A percentile compares a stretch with the other conserved stretches of the same genome.
Evolutionary conservation across 2,888 invertebrate species (phyloP).

Genomic region (Ormyrus rosae): DNA sequence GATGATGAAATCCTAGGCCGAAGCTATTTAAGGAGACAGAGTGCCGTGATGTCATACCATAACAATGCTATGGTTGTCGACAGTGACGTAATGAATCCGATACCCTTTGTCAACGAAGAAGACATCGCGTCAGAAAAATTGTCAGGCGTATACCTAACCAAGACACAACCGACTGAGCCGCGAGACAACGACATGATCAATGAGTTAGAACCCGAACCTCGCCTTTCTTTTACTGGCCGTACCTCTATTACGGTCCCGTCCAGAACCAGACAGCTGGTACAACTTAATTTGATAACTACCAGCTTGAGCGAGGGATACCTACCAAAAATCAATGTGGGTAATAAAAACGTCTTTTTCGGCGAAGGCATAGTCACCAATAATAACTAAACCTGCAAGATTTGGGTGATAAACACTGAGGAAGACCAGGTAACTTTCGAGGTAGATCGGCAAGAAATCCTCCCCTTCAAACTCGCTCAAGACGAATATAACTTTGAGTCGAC

Average conservation of each 20-base stretch:
- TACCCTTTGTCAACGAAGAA: not conserved
- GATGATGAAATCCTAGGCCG: too few relatives aligned
- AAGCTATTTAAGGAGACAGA: too few relatives aligned
- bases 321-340: not conserved
- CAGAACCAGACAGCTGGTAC: not conserved
- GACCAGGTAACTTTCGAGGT: not conserved
- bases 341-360: not conserved
- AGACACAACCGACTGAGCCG: not conserved
- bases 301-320: not conserved
- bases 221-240: too few relatives aligned
- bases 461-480: not conserved
- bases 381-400: not conserved
- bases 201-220: too few relatives aligned
- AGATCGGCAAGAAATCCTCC: not conserved
- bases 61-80: too few relatives aligned
- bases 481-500: too few relatives aligned
- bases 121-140: not conserved
- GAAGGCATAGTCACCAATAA: not conserved
- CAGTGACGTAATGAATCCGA: too few relatives aligned
- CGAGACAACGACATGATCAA: not conserved
- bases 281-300: not conserved
- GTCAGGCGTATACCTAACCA: not conserved
- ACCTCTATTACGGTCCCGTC: not conserved
- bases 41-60: too few relatives aligned
- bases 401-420: not conserved